Conservation (phyloP, 2,797 vertebrate genomes). For the Philypnodon macrostomus region DNA sequence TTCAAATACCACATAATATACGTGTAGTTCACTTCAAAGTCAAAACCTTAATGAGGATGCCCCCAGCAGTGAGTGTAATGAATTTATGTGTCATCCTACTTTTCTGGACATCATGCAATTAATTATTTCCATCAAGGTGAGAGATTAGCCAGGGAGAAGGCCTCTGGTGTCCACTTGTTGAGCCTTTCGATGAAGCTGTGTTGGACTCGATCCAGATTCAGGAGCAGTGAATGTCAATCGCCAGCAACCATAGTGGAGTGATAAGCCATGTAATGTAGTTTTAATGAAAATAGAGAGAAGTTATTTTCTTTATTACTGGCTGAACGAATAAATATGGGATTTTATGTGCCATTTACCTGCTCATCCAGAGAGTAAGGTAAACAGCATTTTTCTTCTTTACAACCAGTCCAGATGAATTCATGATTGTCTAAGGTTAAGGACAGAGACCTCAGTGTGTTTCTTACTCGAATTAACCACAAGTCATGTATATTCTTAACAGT, state of each 20-base stretch:
- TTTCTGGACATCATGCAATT: constrained; percentile 33
- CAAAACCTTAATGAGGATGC: constrained; percentile 26
- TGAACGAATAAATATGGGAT: not conserved
- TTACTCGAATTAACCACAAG: constrained; percentile 22
- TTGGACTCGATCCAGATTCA: not conserved
- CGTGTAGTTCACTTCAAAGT: constrained; percentile 18
- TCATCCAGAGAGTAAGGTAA: not conserved
- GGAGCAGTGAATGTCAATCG: constrained; percentile 2
- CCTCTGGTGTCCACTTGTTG: constrained; percentile 22
- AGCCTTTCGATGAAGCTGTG: constrained; percentile 9
- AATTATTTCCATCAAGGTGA: constrained; percentile 44
- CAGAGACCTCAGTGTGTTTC: not conserved
- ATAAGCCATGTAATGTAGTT: too few species aligned
- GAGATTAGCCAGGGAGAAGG: constrained; percentile 16
- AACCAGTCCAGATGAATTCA: not conserved
- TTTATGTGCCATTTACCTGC: too few species aligned
- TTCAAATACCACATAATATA: constrained; percentile 9
- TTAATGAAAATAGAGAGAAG: too few species aligned
- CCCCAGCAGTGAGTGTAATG: constrained; percentile 28
- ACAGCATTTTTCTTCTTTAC: not conserved
- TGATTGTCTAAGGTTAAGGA: constrained; percentile 3
- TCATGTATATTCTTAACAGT: constrained; percentile 39
- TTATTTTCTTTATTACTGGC: too few species aligned
- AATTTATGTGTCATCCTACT: constrained; percentile 26
- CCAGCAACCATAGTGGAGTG: too few species aligned